A percentile compares a stretch with the other conserved stretches of the same genome.
phyloP scores from a whole-genome alignment of 64 coral and sea anemone species.

The Exaiptasia diaphana region DNA sequence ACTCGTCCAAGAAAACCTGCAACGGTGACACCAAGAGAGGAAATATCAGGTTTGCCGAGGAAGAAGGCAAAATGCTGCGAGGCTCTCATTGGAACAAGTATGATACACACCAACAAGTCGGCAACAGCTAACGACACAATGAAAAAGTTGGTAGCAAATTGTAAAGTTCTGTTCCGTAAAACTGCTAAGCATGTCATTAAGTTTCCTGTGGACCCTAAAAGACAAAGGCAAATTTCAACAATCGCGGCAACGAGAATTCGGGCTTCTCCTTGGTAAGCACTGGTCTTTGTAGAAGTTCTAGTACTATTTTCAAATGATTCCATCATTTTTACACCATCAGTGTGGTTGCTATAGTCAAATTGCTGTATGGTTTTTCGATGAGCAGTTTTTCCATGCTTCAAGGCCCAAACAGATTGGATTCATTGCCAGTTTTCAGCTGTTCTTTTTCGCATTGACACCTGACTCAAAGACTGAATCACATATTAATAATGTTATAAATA shows the following conservation, averaged over 20 bases:
- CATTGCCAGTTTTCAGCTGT: too few species aligned
- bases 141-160: slow-evolving; percentile 57
- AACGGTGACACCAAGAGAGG: background rate
- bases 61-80: slow-evolving; percentile 20
- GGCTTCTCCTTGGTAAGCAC: background rate
- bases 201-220: slow-evolving; percentile 33
- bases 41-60: background rate
- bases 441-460: too few species aligned
- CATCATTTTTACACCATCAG: too few species aligned
- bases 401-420: too few species aligned
- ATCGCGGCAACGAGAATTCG: slow-evolving; percentile 23
- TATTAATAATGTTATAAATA: too few species aligned
- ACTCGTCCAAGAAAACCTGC: slow-evolving; percentile 19
- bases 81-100: slow-evolving; percentile 54
- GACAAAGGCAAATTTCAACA: slow-evolving; percentile 26
- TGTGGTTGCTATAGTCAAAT: too few species aligned
- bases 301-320: background rate
- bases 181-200: slow-evolving; percentile 20
- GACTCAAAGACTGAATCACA: too few species aligned
- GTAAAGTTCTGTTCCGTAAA: slow-evolving; percentile 29
- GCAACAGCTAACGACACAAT: slow-evolving; percentile 54
- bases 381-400: too few species aligned
- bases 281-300: background rate
- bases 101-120: slow-evolving; percentile 15
- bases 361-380: too few species aligned